These are phyloP conservation scores for Pediacus dermestoides DNA, from an alignment of 2,888 invertebrate genomes.

Conservation along the genomic window DNA sequence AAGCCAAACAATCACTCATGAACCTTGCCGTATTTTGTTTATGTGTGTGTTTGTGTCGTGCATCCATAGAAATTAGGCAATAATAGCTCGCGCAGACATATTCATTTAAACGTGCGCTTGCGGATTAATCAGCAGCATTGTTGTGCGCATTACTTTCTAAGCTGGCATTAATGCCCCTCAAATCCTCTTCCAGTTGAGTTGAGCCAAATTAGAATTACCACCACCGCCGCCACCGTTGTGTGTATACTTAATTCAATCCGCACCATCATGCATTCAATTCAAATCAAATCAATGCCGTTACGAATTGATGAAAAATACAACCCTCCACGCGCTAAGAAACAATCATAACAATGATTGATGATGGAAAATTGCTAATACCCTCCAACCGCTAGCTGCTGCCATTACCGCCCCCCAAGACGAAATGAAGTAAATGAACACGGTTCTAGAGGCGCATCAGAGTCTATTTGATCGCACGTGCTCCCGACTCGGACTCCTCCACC, in stretches of 20 bases:
- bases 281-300: constrained; percentile 6
- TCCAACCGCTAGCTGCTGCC: too few species aligned
- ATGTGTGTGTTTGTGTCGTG: too few species aligned
- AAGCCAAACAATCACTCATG: too few species aligned
- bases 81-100: constrained; percentile 20
- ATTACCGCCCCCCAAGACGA: too few species aligned
- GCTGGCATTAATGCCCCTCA: constrained; percentile 6
- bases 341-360: constrained; percentile 10
- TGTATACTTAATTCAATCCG: too few species aligned
- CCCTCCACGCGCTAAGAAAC: constrained; percentile 2
- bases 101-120: constrained; percentile 23
- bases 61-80: constrained; percentile 20
- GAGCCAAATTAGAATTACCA: constrained; percentile 7
- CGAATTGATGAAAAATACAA: constrained; percentile 3
- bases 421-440: too few species aligned
- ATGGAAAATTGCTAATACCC: constrained; percentile 8
- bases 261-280: constrained; percentile 4
- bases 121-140: constrained; percentile 25
- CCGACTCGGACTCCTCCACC: too few species aligned
- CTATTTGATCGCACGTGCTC: too few species aligned
- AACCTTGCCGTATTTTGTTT: too few species aligned
- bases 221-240: too few species aligned
- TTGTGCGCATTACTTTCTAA: constrained; percentile 17
- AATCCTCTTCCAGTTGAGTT: constrained; percentile 3
- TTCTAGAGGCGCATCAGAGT: too few species aligned